Percentiles rank a stretch among this genome's conserved stretches.
Conservation (phyloP, 2,797 vertebrate genomes). For the Miichthys miiuy region DNA sequence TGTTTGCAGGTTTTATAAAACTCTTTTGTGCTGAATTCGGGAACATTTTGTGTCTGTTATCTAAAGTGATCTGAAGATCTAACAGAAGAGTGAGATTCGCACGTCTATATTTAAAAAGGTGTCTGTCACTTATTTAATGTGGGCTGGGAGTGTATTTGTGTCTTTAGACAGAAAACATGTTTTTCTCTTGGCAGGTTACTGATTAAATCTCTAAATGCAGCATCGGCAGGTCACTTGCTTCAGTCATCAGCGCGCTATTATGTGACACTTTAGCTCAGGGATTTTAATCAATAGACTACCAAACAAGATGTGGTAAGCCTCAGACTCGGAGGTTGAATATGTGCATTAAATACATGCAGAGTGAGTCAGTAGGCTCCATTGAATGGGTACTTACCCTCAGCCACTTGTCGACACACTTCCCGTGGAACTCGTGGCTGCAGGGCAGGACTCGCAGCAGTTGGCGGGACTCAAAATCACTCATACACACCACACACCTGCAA, state of each 20-base stretch:
- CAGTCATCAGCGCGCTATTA: background rate
- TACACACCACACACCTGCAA: constrained; percentile 95
- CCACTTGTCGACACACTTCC: constrained; percentile 99
- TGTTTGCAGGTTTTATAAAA: constrained; percentile 16
- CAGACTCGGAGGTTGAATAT: no score
- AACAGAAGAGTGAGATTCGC: constrained; percentile 26
- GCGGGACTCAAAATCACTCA: constrained; percentile 99
- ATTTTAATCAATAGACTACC: background rate
- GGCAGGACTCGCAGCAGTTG: constrained; percentile 98
- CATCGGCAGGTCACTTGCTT: background rate
- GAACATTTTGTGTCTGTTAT: constrained; percentile 12
- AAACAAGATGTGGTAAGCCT: background rate
- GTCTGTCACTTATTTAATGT: constrained; percentile 1
- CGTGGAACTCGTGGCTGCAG: constrained; percentile 99
- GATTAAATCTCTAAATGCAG: background rate
- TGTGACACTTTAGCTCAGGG: background rate
- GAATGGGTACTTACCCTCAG: constrained; percentile 89
- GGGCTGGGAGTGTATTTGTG: background rate
- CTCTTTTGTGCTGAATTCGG: constrained; percentile 17
- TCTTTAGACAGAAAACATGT: background rate
- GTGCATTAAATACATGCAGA: background rate
- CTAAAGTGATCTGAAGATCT: constrained; percentile 1
- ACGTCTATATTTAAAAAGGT: constrained; percentile 31
- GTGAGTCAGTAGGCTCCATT: background rate
- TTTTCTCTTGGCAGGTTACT: background rate